A percentile compares a stretch with the other conserved stretches of the same genome.
These are phyloP conservation scores for Raphicerus campestris DNA, from an alignment of 2,113 vertebrate genomes.

Conservation along the genomic window DNA sequence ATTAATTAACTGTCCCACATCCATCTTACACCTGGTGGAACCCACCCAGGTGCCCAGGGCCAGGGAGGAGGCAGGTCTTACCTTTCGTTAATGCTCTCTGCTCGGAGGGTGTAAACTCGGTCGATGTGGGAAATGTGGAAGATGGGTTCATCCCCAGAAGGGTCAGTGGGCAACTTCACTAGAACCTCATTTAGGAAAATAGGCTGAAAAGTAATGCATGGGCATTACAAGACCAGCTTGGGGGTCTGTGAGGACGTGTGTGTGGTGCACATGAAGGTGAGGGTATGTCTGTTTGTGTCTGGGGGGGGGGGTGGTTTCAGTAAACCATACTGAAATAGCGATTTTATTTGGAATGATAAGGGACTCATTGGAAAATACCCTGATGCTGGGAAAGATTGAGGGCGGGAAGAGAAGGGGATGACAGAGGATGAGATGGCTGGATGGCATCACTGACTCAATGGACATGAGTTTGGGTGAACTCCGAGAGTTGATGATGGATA, in stretches of 20 bases:
- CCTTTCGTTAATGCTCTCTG: conserved; percentile 98
- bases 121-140: conserved; percentile 99
- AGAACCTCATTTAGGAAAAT: conserved; percentile 98
- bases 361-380: background rate
- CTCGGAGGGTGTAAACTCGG: conserved; percentile 95
- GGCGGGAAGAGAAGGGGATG: background rate
- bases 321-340: background rate
- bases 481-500: background rate
- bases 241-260: fast-evolving
- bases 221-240: background rate
- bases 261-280: fast-evolving
- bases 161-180: conserved; percentile 97
- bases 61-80: conserved; percentile 54
- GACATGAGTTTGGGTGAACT: background rate
- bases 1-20: fast-evolving
- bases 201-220: conserved; percentile 84
- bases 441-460: background rate
- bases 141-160: conserved; percentile 96
- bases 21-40: background rate
- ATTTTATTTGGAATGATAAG: background rate
- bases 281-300: too few species aligned
- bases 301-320: background rate
- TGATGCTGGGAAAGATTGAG: background rate
- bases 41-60: fast-evolving
- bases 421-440: background rate